These are phyloP conservation scores for Mycteria americana DNA, from an alignment of 2,797 vertebrate genomes.

Conservation along the genomic window DNA sequence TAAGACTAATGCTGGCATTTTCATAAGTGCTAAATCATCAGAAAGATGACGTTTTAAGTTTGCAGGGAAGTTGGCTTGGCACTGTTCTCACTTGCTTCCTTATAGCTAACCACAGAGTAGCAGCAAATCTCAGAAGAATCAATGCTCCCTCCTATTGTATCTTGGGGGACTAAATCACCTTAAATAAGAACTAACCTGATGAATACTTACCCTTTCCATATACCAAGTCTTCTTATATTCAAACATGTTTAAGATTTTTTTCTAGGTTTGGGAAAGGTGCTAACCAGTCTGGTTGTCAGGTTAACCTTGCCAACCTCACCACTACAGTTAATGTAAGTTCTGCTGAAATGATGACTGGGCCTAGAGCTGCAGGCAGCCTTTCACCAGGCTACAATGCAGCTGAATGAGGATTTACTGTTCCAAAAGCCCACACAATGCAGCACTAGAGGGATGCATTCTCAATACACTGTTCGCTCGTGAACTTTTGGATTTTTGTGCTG, in stretches of 20 bases:
- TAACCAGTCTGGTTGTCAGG: not conserved
- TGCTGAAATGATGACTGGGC: not conserved
- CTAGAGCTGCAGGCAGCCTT: not conserved
- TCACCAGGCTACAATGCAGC: not conserved
- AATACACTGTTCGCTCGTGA: not conserved
- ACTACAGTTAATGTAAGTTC: not conserved
- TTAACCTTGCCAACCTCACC: not conserved
- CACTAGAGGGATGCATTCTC: not conserved
- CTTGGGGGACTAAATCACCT: not conserved
- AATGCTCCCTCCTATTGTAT: not conserved
- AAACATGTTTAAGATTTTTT: not conserved
- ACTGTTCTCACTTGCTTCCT: not conserved
- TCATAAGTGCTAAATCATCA: slow-evolving; percentile 4
- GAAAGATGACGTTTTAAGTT: not conserved
- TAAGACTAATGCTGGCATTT: not conserved
- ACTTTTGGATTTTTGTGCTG: not conserved
- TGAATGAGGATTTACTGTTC: not conserved
- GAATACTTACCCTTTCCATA: not conserved
- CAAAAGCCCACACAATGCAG: not conserved
- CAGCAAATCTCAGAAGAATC: not conserved
- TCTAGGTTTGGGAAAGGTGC: not conserved
- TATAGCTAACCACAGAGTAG: not conserved
- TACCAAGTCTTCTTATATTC: not conserved
- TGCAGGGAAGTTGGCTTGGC: not conserved
- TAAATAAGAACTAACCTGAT: not conserved